Percentiles rank a stretch among this genome's conserved stretches.
These are phyloP conservation scores for Xylophagus ater DNA, from an alignment of 2,888 invertebrate species.

Conservation along the genomic window DNA sequence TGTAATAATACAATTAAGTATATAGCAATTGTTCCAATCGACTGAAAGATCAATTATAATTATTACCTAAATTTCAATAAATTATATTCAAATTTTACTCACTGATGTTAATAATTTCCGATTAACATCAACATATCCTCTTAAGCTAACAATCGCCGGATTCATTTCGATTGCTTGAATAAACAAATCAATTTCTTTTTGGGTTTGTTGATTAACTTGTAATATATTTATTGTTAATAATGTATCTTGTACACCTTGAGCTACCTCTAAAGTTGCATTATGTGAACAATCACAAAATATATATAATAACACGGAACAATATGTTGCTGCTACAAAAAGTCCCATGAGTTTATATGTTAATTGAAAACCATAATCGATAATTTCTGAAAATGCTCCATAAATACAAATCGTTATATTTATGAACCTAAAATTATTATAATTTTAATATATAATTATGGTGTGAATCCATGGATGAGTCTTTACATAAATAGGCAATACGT, in stretches of 20 bases:
- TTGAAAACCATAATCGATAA: constrained; percentile 52
- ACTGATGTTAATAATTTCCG: constrained; percentile 53
- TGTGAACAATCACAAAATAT: constrained; percentile 58
- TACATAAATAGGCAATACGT: constrained; percentile 54
- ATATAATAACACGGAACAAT: constrained; percentile 48
- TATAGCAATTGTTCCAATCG: constrained; percentile 50
- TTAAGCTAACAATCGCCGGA: constrained; percentile 54
- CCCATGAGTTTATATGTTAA: constrained; percentile 57
- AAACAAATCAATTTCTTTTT: constrained; percentile 56
- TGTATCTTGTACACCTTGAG: constrained; percentile 50
- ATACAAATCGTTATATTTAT: constrained; percentile 54
- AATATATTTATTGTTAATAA: constrained; percentile 47
- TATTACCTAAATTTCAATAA: background rate
- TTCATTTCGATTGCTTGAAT: constrained; percentile 57
- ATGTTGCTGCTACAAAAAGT: constrained; percentile 48
- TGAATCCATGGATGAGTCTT: constrained; percentile 21
- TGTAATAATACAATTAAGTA: constrained; percentile 54
- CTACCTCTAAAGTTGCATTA: constrained; percentile 50
- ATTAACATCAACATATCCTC: constrained; percentile 53
- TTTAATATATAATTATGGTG: no score
- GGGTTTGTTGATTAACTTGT: constrained; percentile 46
- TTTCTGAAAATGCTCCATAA: constrained; percentile 54
- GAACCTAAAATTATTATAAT: constrained; percentile 40
- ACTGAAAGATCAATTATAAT: constrained; percentile 39
- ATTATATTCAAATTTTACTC: constrained; percentile 23